Percentiles rank a stretch among this genome's conserved stretches.
phyloP scores from a whole-genome alignment of 2,888 invertebrate species.

The Drosophila tanythrix region DNA sequence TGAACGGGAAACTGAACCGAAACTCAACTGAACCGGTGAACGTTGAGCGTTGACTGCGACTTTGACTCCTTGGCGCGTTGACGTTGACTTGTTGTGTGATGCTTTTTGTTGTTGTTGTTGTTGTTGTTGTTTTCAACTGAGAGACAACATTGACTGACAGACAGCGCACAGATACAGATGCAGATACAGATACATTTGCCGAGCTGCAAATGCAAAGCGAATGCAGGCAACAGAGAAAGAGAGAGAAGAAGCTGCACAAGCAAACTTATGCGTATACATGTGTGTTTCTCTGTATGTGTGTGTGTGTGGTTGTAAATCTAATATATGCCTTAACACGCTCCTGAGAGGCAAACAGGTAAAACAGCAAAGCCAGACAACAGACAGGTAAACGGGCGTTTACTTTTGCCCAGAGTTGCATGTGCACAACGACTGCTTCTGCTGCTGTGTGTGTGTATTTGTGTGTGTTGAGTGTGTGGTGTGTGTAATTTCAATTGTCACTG shows the following conservation, averaged over 20 bases:
- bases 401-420: constrained; percentile 50
- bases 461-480: constrained; percentile 30
- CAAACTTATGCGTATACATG: constrained; percentile 13
- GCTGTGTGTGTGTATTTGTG: constrained; percentile 7
- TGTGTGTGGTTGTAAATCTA: constrained; percentile 52
- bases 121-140: constrained; percentile 1
- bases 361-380: constrained; percentile 39
- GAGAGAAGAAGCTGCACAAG: constrained; percentile 54
- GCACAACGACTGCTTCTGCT: constrained; percentile 5
- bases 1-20: constrained; percentile 6
- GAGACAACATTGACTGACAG: constrained; percentile 56
- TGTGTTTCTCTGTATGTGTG: constrained; percentile 9
- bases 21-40: constrained; percentile 26
- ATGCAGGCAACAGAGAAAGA: constrained; percentile 17
- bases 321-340: constrained; percentile 77
- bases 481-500: constrained; percentile 80
- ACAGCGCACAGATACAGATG: constrained; percentile 50
- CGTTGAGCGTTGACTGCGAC: constrained; percentile 28
- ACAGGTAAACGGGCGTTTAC: constrained; percentile 73
- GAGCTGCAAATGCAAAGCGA: constrained; percentile 36
- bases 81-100: constrained; percentile 72
- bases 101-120: constrained; percentile 13
- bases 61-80: constrained; percentile 69
- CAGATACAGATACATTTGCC: constrained; percentile 19
- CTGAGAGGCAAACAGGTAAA: constrained; percentile 71